Percentiles rank a stretch among this genome's conserved stretches.
These are phyloP conservation scores for Otolemur garnettii DNA, from an alignment of 2,113 vertebrate species.

Conservation along the genomic window DNA sequence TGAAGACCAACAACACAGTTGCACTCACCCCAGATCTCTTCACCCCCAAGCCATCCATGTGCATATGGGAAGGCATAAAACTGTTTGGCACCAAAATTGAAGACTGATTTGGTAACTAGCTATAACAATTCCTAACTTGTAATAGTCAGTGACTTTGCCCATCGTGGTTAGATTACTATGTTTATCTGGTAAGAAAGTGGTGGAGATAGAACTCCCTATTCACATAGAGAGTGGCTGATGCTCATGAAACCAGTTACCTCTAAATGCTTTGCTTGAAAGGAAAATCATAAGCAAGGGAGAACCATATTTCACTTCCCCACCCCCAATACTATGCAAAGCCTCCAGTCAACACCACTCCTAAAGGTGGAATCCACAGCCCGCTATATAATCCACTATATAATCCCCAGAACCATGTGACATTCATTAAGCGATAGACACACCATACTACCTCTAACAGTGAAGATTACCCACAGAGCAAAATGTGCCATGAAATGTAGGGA, in stretches of 20 bases:
- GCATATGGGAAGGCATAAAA: neutral
- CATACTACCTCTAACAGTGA: neutral
- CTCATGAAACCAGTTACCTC: neutral
- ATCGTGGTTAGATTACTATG: neutral
- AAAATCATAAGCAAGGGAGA: neutral
- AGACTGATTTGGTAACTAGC: neutral
- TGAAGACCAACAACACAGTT: neutral
- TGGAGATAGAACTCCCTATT: neutral
- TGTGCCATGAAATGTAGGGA: neutral
- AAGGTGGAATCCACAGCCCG: neutral
- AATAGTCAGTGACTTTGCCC: neutral
- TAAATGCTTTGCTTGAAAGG: constrained; percentile 18
- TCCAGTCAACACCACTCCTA: neutral
- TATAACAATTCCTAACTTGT: neutral
- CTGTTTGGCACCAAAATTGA: neutral
- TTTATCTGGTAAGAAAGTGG: neutral
- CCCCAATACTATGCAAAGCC: neutral
- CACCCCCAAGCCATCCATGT: neutral
- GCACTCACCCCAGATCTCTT: neutral
- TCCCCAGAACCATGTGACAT: neutral
- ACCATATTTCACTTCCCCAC: neutral
- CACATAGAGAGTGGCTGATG: neutral
- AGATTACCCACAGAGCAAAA: neutral
- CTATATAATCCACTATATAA: neutral
- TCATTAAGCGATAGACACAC: neutral